Conservation (phyloP, 1,140 invertebrate species). For the Helicorthomorpha holstii region DNA sequence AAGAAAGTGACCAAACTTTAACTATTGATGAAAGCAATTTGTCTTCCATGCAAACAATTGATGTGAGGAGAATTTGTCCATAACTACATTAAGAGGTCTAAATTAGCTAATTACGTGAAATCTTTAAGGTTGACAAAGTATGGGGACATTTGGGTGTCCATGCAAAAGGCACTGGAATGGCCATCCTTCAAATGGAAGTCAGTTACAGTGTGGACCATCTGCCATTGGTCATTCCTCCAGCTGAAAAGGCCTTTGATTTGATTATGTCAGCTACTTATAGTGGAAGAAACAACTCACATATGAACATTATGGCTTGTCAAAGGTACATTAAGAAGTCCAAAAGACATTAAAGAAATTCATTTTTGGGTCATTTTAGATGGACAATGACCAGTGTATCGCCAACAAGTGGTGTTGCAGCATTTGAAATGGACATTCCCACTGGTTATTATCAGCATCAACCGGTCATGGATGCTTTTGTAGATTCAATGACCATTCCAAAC, state of each 20-base stretch:
- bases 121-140: slow-evolving; percentile 29
- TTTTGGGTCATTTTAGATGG: slow-evolving; percentile 24
- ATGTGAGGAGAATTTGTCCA: background rate
- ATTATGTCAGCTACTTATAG: slow-evolving; percentile 24
- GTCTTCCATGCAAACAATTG: slow-evolving; percentile 13
- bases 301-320: slow-evolving; percentile 1
- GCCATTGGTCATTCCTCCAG: slow-evolving; percentile 29
- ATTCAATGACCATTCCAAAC: slow-evolving; percentile 20
- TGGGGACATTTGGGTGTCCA: slow-evolving; percentile 37
- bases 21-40: slow-evolving; percentile 19
- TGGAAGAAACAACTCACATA: slow-evolving; percentile 31
- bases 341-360: slow-evolving; percentile 6
- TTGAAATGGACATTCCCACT: slow-evolving; percentile 38
- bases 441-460: slow-evolving; percentile 38
- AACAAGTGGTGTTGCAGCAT: slow-evolving; percentile 30
- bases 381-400: slow-evolving; percentile 15
- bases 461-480: slow-evolving; percentile 29
- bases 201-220: slow-evolving; percentile 37
- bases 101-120: slow-evolving; percentile 1
- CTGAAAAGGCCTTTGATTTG: slow-evolving; percentile 30
- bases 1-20: slow-evolving; percentile 15
- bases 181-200: slow-evolving; percentile 36
- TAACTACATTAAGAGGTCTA: background rate
- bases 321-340: too few species aligned
- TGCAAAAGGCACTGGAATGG: slow-evolving; percentile 37